These are phyloP conservation scores for Monomorium pharaonis DNA, from an alignment of 1,140 invertebrate species.

Conservation along the genomic window DNA sequence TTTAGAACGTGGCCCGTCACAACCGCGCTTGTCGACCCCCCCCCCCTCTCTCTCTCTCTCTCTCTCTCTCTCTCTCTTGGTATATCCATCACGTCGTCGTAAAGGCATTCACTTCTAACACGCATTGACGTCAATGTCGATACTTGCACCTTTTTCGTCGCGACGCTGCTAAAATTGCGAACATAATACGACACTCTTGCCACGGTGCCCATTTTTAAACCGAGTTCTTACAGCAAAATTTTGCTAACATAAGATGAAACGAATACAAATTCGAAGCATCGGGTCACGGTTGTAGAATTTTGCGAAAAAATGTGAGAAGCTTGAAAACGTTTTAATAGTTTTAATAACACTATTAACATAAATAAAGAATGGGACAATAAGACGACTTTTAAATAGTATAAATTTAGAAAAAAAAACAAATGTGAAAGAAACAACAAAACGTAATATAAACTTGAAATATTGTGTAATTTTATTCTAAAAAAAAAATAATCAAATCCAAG, in stretches of 20 bases:
- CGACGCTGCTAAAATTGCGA: constrained; percentile 18
- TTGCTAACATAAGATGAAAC: background rate
- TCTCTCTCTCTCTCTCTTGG: background rate
- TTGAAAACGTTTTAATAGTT: background rate
- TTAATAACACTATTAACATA: background rate
- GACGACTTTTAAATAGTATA: too few species aligned
- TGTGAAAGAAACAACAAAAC: background rate
- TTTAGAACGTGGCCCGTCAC: constrained; percentile 8
- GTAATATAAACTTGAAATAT: too few species aligned
- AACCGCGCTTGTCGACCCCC: background rate
- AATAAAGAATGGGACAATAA: background rate
- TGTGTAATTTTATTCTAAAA: too few species aligned
- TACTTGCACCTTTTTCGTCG: constrained; percentile 4
- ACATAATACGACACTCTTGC: background rate
- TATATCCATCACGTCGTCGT: constrained; percentile 11
- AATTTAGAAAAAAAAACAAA: background rate
- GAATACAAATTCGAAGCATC: background rate
- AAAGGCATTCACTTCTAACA: constrained; percentile 9
- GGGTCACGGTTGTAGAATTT: background rate
- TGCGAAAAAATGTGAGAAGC: background rate
- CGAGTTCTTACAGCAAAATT: constrained; percentile 1
- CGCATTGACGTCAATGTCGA: constrained; percentile 34
- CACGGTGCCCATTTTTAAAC: background rate
- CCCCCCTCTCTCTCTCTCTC: background rate
- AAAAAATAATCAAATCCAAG: too few species aligned